These are phyloP conservation scores for rat (Rattus norvegicus) DNA, from an alignment of 2,113 vertebrate species.

Conservation along the genomic window GRCr8 NC_086023.1:106644501-106645000, in stretches of 20 bases:
- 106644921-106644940: slow-evolving; percentile 55
- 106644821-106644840: not conserved
- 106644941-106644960: slow-evolving; percentile 46
- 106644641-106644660: not conserved
- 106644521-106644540: not conserved
- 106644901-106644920: slow-evolving; percentile 44
- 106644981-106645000: slow-evolving; percentile 44
- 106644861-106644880: slow-evolving; percentile 51
- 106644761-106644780: slow-evolving; percentile 29
- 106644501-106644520: not conserved
- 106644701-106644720: slow-evolving; percentile 37
- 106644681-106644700: slow-evolving; percentile 45
- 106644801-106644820: slow-evolving; percentile 32
- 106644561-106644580: not conserved
- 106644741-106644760: slow-evolving; percentile 29
- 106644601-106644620: not conserved
- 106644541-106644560: not conserved
- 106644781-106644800: not conserved
- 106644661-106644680: not conserved
- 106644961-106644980: slow-evolving; percentile 48
- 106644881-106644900: not conserved
- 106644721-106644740: slow-evolving; percentile 49
- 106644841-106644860: slow-evolving; percentile 61
- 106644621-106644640: not conserved
- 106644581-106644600: not conserved